Evolutionary conservation across 2,113 vertebrate genomes (phyloP), one percentile per base, ranked within the genome.

Genomic region (Nanger granti): DNA sequence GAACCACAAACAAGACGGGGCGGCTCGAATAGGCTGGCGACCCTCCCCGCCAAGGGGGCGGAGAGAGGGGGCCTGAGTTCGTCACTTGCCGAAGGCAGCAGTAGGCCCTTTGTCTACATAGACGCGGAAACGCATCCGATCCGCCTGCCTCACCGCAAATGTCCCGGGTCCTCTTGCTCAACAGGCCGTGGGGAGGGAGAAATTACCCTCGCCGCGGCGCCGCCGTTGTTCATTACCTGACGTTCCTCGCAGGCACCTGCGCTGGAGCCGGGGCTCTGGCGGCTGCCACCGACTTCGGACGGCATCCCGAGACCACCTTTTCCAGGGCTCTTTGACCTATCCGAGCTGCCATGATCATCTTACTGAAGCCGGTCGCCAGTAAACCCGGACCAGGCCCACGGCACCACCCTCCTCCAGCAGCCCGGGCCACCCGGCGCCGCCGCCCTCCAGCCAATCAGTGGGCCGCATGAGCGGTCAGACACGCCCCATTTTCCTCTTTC

Each of bases 321-420:
- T 34, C 84, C n/a, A 98, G 24, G 8, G 64, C 8, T 14, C 62
- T 93, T 34, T 26, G 96, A 55, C 96, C 90, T 1, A 47, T 18
- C 9, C 95, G 95, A 86, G 97, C 96, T 93, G 98, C 98, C 98
- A 98, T 98, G 49, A 55, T 89, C 22, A 0, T 64, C 28, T 87
- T 54, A 4, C 89, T 0, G 29, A 97, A 89, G 90, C 98, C 95
- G 97, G 97, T 87, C 1, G 20, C 41, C 34, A 20, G 17, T 83
- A 34, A 34, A 31, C 20, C 54, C 7, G 28, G 34, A 54, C 28
- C 22, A 2, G 62, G 13, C n/a, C 44, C 13, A 13, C 18, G 13
- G 62, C 60, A 0, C 93, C 97, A 47, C 97, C 97, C 95, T 66
- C 54, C 14, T 26, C 20, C 4, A 28, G 69, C 37, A 1, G 20